Conservation (phyloP, 2,888 invertebrate species). For the Acanthacorydalis orientalis region DNA sequence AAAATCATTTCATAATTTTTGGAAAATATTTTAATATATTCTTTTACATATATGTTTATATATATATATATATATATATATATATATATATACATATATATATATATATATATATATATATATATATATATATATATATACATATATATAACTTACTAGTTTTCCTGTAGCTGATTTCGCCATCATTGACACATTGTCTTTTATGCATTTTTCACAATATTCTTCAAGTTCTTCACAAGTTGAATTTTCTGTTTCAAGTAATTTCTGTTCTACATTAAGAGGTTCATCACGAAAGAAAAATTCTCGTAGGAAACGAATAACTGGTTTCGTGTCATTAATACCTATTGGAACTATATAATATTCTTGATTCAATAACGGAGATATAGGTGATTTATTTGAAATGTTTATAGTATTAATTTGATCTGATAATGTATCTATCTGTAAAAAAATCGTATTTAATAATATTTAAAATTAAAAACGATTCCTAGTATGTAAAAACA, state of each 20-base stretch:
- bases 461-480: no score
- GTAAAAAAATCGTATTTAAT: no score
- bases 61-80: no score
- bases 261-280: conserved; percentile 40
- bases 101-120: no score
- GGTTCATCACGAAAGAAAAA: conserved; percentile 61
- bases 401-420: no score
- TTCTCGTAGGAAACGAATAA: conserved; percentile 35
- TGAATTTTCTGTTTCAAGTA: conserved; percentile 40
- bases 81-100: no score
- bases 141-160: conserved; percentile 18
- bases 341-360: conserved; percentile 28
- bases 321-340: conserved; percentile 27
- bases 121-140: background rate
- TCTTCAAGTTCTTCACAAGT: conserved; percentile 42
- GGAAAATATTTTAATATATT: no score
- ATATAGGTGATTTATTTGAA: no score
- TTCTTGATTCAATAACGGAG: conserved; percentile 7
- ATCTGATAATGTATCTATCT: no score
- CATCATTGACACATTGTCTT: conserved; percentile 42
- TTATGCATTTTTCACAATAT: conserved; percentile 31
- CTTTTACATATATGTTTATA: no score
- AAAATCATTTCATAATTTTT: no score
- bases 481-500: no score
- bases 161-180: conserved; percentile 39